Percentiles rank a stretch among this genome's conserved stretches.
Evolutionary conservation across 1,140 invertebrate species (phyloP).

Genomic region (Coptotermes formosanus): DNA sequence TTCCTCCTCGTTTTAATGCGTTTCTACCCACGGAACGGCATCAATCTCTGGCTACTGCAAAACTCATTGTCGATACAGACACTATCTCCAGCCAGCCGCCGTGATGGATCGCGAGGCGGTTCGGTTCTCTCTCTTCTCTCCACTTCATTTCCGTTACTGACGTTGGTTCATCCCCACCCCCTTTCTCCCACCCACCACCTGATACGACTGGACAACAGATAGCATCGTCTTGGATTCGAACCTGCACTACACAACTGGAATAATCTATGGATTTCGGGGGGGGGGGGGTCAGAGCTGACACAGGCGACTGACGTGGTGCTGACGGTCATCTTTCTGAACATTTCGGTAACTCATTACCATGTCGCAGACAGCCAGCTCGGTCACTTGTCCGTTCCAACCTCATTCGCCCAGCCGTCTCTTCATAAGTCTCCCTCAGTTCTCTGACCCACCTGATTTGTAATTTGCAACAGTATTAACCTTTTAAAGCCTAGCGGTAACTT

Average conservation of each 20-base stretch:
- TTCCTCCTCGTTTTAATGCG: conserved; percentile 15
- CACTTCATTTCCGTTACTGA: conserved; percentile 7
- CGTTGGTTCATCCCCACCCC: neutral
- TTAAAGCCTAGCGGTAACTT: too few relatives aligned
- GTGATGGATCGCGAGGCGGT: neutral
- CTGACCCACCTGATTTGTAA: too few relatives aligned
- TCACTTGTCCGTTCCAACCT: too few relatives aligned
- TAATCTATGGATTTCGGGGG: too few relatives aligned
- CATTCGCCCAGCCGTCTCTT: too few relatives aligned
- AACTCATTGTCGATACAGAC: conserved; percentile 18
- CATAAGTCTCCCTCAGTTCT: too few relatives aligned
- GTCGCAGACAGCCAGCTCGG: too few relatives aligned
- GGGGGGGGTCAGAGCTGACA: too few relatives aligned
- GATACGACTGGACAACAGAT: conserved; percentile 9
- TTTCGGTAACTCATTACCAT: too few relatives aligned
- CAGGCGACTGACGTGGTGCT: too few relatives aligned
- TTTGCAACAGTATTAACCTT: too few relatives aligned
- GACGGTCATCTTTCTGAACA: too few relatives aligned
- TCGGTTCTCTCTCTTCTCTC: neutral
- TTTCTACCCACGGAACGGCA: conserved; percentile 13
- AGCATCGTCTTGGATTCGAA: conserved; percentile 15
- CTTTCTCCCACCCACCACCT: neutral
- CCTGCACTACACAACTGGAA: neutral
- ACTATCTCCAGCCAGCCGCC: neutral
- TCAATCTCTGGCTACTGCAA: conserved; percentile 15